Evolutionary conservation across 2,797 vertebrate genomes (phyloP).

Genomic region (Meriones psammophilus): DNA sequence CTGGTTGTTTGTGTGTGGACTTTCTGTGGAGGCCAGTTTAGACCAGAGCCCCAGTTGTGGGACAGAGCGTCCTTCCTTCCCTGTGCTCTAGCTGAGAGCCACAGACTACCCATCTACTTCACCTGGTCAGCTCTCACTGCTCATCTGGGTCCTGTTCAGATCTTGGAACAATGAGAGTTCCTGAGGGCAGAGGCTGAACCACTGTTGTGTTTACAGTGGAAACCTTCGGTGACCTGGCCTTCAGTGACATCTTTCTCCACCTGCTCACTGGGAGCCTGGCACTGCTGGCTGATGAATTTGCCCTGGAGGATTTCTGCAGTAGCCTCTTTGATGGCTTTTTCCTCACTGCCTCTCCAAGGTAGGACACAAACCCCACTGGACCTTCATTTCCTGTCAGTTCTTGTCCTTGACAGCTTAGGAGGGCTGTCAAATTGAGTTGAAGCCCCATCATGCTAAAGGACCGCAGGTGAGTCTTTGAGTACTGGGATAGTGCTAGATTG

Average conservation of each 20-base stretch:
- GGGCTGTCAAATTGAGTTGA: background rate
- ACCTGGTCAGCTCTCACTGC: background rate
- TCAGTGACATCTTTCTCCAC: slow-evolving; percentile 97
- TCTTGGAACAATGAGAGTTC: background rate
- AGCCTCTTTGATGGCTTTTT: slow-evolving; percentile 96
- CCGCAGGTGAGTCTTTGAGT: background rate
- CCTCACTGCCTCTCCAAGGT: slow-evolving; percentile 95
- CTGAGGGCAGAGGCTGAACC: background rate
- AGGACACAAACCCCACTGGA: background rate
- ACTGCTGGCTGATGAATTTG: slow-evolving; percentile 95
- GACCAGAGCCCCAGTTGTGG: background rate
- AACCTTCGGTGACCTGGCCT: slow-evolving; percentile 96
- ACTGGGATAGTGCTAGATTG: too few species aligned
- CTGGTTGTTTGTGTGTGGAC: background rate
- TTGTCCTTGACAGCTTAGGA: background rate
- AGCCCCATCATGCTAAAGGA: background rate
- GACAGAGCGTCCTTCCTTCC: background rate
- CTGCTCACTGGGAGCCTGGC: slow-evolving; percentile 96
- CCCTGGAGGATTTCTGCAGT: slow-evolving; percentile 95
- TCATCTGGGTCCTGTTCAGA: background rate
- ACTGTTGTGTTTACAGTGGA: slow-evolving; percentile 89
- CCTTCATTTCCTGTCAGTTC: background rate
- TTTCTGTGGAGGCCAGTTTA: background rate
- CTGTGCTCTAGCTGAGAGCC: background rate
- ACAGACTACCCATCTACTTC: too few species aligned